Base-by-base conservation (phyloP, 2,113 vertebrate species). In the Odobenus rosmarus region DNA sequence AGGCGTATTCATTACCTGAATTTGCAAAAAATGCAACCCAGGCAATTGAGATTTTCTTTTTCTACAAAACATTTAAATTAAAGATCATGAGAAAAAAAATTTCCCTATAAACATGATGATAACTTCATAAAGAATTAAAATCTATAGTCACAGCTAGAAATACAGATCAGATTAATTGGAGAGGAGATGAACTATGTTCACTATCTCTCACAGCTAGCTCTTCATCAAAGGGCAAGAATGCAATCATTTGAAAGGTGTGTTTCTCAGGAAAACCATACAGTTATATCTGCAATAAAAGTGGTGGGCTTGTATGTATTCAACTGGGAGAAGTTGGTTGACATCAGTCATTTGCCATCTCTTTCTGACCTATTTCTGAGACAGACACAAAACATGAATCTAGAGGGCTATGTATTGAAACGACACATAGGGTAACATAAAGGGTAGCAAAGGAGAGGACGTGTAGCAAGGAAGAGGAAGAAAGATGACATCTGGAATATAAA, bases 91-190 rank as follows among this genome's bases (percentile, higher is more conserved):
- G 59, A 82, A 81, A 84, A 79, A 90, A 55, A 28, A 69, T 64
- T 82, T 62, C 21, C 84, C 42, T 84, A 55, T 64, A 26, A 96
- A 86, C 19, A 80, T 67, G 21, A 83, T 72, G n/a, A 23, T 79
- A 91, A 88, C 14, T 83, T 96, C 67, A 53, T 80, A 80, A 91
- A 96, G 57, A 97, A 80, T 90, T 84, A 69, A 96, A 83, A 93
- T 76, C 28, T 96, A 15, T 51, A 80, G 42, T 92, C 59, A 79
- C 42, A 84, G 10, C 11, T 76, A 72, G 88, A 81, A 88, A 90
- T 71, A 79, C 51, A 86, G 71, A 67, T 36, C 62, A 11, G 16
- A 18, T 77, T 81, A 92, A 71, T 81, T 13, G 81, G 51, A 69
- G 28, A 87, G 71, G 12, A 64, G 51, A 80, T 31, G 21, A 88